phyloP scores from a whole-genome alignment of 1,140 invertebrate species.

The Hyles vespertilio region DNA sequence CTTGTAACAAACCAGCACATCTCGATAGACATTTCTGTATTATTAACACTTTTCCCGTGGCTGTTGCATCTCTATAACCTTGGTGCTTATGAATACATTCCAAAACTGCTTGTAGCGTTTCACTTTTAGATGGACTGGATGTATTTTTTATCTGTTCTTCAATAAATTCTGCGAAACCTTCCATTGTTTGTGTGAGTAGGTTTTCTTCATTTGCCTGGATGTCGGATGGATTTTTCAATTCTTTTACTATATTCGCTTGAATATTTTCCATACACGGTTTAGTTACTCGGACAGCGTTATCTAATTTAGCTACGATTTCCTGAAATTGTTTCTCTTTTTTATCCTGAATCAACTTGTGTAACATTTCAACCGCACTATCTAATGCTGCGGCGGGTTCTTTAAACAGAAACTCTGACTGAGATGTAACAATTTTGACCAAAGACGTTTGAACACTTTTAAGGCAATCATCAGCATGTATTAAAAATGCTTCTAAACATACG shows the following conservation, averaged over 20 bases:
- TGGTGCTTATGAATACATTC: conserved; percentile 39
- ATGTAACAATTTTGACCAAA: conserved; percentile 36
- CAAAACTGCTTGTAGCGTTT: conserved; percentile 27
- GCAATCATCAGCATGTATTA: conserved; percentile 32
- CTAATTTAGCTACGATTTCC: conserved; percentile 18
- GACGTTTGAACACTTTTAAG: conserved; percentile 34
- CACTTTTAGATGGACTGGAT: conserved; percentile 12
- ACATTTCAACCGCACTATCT: conserved; percentile 15
- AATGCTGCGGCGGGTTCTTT: conserved; percentile 28
- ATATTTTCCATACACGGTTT: conserved; percentile 19
- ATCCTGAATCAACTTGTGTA: conserved; percentile 12
- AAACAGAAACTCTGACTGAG: conserved; percentile 39
- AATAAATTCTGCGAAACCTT: conserved; percentile 17
- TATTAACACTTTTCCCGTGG: conserved; percentile 45
- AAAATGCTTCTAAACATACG: conserved; percentile 27
- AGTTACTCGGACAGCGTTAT: conserved; percentile 18
- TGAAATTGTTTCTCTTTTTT: conserved; percentile 11
- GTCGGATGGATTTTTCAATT: conserved; percentile 16
- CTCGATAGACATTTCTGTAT: conserved; percentile 52
- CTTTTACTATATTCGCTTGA: conserved; percentile 20
- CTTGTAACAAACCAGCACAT: conserved; percentile 44
- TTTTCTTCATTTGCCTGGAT: conserved; percentile 8
- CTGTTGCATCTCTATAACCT: conserved; percentile 39
- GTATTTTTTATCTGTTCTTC: conserved; percentile 7
- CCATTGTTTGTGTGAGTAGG: conserved; percentile 17